Evolutionary conservation across 1,140 invertebrate species (phyloP), one percentile per base, ranked within the genome.

Genomic region (Drosophila simulans): DNA sequence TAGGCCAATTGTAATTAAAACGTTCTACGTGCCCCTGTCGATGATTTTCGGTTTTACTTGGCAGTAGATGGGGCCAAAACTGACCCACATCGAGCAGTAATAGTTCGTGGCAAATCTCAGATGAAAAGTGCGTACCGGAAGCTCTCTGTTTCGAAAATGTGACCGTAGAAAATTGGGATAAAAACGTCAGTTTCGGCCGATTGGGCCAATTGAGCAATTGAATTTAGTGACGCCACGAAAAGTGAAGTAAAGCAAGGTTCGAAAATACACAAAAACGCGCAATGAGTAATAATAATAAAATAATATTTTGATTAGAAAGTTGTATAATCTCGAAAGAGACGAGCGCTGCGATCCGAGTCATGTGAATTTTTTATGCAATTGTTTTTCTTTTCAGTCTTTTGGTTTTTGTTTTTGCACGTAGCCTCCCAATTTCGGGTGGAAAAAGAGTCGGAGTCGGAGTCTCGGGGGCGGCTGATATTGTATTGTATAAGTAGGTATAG

Each of bases 301-400:
- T 72, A 79, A 82, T 79, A 75, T 82, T 86, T 86, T 86, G 82
- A 86, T 86, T 86, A 86, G 82, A 86, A 86, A 86, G 83, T 88
- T 86, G 82, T 86, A 86, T 86, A 88, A 86, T 88, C 82, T 82
- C 27, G 10, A 59, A 40, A 48, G 70, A 40, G 57, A 56, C 65
- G 69, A 74, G 57, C 58, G 42, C 45, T 12, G 11, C 64, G 77
- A 64, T 64, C 75, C 64, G 73, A 82, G 65, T 63, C 82, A 88
- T 88, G 82, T 86, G 82, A 88, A 88, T 86, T 79, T 88, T 86
- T 86, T 88, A 86, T 86, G 82, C 83, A 86, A 86, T 88, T 86
- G 84, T 86, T 85, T 86, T 85, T 75, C 60, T 85, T 69, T 81
- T 54, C 45, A 51, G 66, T 78, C 64, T 78, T 77, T 77, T 11